These are phyloP conservation scores for Helicoverpa armigera DNA, from an alignment of 1,140 invertebrate species.

Conservation along the genomic window DNA sequence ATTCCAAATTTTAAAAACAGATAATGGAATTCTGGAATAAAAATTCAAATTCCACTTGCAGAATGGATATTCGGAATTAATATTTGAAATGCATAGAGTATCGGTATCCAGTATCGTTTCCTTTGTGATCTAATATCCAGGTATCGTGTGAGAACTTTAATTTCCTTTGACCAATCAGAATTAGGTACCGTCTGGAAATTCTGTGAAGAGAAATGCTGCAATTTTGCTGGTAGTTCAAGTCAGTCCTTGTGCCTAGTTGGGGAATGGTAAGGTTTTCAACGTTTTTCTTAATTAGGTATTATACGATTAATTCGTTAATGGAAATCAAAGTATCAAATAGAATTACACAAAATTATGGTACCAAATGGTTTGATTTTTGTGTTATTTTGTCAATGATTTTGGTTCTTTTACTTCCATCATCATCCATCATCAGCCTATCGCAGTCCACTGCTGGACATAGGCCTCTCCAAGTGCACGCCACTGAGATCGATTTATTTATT, in stretches of 20 bases:
- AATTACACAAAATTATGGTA: too few relatives aligned
- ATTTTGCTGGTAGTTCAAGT: neutral
- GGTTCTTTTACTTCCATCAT: too few relatives aligned
- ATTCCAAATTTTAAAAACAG: neutral
- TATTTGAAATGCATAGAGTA: constrained; percentile 69
- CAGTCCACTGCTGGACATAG: too few relatives aligned
- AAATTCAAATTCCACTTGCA: neutral
- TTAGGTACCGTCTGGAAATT: constrained; percentile 38
- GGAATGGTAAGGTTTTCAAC: too few relatives aligned
- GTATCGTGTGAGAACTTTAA: constrained; percentile 51
- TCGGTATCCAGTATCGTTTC: constrained; percentile 51
- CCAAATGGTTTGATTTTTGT: too few relatives aligned
- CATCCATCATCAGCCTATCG: too few relatives aligned
- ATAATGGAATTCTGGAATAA: constrained; percentile 12
- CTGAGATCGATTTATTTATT: too few relatives aligned
- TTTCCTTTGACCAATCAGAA: constrained; percentile 68
- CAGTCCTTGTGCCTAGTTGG: neutral
- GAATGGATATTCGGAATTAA: constrained; percentile 75
- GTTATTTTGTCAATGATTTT: too few relatives aligned
- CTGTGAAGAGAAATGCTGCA: constrained; percentile 7
- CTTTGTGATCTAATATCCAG: constrained; percentile 47
- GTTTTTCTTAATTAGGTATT: too few relatives aligned
- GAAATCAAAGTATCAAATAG: too few relatives aligned
- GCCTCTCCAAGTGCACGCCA: too few relatives aligned
- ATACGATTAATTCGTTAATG: too few relatives aligned